Percentiles rank a stretch among this genome's conserved stretches.
Conservation (phyloP, 2,888 invertebrate species). For the Eupithecia insigniata region DNA sequence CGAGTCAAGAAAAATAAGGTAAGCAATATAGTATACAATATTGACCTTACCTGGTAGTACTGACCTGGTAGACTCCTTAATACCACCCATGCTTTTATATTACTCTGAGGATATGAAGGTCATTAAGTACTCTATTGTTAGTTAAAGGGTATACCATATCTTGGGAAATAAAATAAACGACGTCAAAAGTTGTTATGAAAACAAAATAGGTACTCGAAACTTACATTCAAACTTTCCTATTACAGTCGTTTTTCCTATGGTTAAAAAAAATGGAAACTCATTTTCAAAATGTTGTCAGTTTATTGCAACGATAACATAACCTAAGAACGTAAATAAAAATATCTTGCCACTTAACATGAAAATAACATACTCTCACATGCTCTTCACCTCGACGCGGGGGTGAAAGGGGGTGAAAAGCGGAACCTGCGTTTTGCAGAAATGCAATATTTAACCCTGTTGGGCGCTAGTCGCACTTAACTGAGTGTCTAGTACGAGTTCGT, state of each 20-base stretch:
- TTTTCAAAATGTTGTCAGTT: not conserved
- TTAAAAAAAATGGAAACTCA: not conserved
- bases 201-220: not conserved
- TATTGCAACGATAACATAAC: not conserved
- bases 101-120: constrained; percentile 62
- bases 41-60: too few relatives aligned
- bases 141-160: constrained; percentile 46
- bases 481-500: not conserved
- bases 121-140: constrained; percentile 60
- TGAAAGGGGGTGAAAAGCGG: not conserved
- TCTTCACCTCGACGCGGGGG: constrained; percentile 2
- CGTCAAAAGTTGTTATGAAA: constrained; percentile 9
- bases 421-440: constrained; percentile 1
- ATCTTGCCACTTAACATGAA: not conserved
- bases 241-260: not conserved
- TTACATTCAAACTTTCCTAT: not conserved
- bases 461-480: not conserved
- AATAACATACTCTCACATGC: constrained; percentile 1
- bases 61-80: too few relatives aligned
- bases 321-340: not conserved
- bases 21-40: too few relatives aligned
- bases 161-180: constrained; percentile 36
- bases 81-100: not conserved
- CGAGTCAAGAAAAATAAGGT: too few relatives aligned
- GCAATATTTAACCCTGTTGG: constrained; percentile 6